Evolutionary conservation across 53 echinoderm and acorn worm genomes (phyloP).

Genomic region (Zoroaster sp.): DNA sequence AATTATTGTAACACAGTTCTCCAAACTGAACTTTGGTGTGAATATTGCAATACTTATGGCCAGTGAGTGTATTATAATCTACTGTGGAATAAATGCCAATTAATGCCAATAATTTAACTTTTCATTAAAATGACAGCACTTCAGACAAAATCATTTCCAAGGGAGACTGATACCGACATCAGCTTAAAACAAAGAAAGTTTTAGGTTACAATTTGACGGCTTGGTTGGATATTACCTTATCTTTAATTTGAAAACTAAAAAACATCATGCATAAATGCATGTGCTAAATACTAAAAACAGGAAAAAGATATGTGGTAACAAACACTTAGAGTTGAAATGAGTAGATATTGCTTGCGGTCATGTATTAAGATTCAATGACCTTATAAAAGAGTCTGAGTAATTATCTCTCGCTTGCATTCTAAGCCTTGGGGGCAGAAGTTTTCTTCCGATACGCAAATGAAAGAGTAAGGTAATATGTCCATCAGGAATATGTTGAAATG

Average conservation of each 20-base stretch:
- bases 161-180: no score
- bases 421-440: slow-evolving; percentile 22
- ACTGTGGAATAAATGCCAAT: no score
- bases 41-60: no score
- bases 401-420: slow-evolving; percentile 53
- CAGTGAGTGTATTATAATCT: no score
- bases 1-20: no score
- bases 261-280: slow-evolving; percentile 33
- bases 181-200: no score
- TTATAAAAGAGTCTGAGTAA: slow-evolving; percentile 55
- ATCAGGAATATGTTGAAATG: slow-evolving; percentile 41
- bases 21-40: no score
- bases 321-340: slow-evolving; percentile 16
- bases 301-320: slow-evolving; percentile 15
- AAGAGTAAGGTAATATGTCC: slow-evolving; percentile 64
- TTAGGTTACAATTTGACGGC: no score
- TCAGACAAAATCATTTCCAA: no score
- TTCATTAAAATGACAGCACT: no score
- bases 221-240: background rate
- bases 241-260: slow-evolving; percentile 1
- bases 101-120: no score
- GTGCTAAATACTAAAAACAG: slow-evolving; percentile 11
- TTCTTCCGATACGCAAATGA: slow-evolving; percentile 52
- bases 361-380: slow-evolving; percentile 59
- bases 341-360: slow-evolving; percentile 26